These are phyloP conservation scores for Enteromius afrohamiltoni DNA, from an alignment of 2,797 vertebrate genomes.

Conservation along the genomic window DNA sequence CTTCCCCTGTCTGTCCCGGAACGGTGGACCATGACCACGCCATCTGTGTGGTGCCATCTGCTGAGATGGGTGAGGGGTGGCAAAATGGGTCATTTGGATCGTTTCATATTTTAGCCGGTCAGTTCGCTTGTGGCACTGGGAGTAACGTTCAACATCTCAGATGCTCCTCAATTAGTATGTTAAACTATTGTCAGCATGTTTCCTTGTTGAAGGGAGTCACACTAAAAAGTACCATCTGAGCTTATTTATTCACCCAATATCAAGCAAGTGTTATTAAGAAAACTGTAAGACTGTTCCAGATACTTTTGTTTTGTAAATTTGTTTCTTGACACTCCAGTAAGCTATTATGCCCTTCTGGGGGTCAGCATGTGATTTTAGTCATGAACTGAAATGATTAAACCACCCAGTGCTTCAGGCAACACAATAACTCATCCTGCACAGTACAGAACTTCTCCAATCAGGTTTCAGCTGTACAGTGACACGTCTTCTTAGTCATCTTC, in stretches of 20 bases:
- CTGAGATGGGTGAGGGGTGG: conserved; percentile 28
- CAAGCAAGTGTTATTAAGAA: background rate
- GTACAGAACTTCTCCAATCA: background rate
- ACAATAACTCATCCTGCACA: conserved; percentile 1
- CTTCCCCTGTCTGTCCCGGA: conserved; percentile 28
- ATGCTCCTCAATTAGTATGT: conserved; percentile 1
- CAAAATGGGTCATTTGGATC: conserved; percentile 39
- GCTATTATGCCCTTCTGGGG: background rate
- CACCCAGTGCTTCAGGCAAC: background rate
- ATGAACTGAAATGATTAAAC: background rate
- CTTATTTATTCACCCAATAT: background rate
- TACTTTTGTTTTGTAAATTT: background rate
- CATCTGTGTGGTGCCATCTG: conserved; percentile 64
- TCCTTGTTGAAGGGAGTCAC: background rate
- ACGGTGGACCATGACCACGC: conserved; percentile 44
- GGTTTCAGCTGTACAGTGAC: conserved; percentile 1
- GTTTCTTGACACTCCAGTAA: background rate
- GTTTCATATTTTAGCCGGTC: conserved; percentile 5
- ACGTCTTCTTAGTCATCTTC: background rate
- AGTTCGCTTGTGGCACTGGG: background rate
- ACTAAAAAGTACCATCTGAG: conserved; percentile 9
- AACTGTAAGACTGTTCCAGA: background rate
- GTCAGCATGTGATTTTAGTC: background rate
- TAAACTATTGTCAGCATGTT: conserved; percentile 9
- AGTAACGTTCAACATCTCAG: conserved; percentile 6